Percentiles rank a stretch among this genome's conserved stretches.
These are phyloP conservation scores for Smutsia gigantea DNA, from an alignment of 2,797 vertebrate genomes.

Conservation along the genomic window DNA sequence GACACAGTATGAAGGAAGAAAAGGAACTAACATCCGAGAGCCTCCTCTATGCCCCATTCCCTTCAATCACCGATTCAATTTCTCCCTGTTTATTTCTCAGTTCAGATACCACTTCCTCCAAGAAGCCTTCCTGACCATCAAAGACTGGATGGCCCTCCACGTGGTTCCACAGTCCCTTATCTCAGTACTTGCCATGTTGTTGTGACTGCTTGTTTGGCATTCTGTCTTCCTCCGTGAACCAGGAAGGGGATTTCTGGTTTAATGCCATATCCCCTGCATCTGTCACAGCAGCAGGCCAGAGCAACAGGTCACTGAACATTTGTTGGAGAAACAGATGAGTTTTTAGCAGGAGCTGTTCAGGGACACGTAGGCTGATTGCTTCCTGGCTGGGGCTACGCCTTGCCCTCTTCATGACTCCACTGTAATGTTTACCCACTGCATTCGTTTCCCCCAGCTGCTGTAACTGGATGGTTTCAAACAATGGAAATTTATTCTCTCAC, in stretches of 20 bases:
- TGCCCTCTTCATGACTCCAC: too few relatives aligned
- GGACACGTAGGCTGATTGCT: not conserved
- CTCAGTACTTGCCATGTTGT: not conserved
- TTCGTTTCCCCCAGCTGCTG: not conserved
- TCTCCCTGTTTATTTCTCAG: not conserved
- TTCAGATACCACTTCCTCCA: not conserved
- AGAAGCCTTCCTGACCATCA: not conserved
- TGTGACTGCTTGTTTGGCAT: not conserved
- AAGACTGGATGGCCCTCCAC: not conserved
- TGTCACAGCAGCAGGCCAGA: not conserved
- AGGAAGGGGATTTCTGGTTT: not conserved
- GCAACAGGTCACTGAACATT: not conserved
- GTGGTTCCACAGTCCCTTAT: not conserved
- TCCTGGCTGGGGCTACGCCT: not conserved
- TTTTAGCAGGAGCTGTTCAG: not conserved
- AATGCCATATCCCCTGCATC: not conserved
- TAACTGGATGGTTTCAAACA: not conserved
- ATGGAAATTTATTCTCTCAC: not conserved
- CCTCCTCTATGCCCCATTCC: not conserved
- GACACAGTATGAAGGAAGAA: not conserved
- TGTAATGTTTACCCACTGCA: not conserved
- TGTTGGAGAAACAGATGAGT: not conserved
- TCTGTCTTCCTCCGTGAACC: not conserved
- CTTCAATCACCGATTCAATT: not conserved
- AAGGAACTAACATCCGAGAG: not conserved